Evolutionary conservation across 2,888 invertebrate genomes (phyloP).

Genomic region (Rugalucina vietnamica): DNA sequence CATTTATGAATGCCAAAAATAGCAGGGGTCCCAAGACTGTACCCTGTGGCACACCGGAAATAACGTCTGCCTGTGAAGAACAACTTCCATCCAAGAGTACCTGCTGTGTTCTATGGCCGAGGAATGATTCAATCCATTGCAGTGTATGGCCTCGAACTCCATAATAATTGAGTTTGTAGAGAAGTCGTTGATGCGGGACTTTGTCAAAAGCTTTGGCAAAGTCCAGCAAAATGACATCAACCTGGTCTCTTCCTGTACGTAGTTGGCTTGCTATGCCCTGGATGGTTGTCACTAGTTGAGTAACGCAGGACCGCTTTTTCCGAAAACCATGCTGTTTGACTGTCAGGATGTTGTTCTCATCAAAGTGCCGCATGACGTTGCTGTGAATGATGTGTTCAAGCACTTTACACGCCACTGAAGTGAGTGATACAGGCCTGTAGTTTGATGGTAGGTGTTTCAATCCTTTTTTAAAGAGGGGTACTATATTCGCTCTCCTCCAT

Average conservation of each 20-base stretch:
- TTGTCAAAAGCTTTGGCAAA: slow-evolving; percentile 25
- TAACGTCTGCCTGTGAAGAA: slow-evolving; percentile 9
- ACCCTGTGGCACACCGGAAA: slow-evolving; percentile 23
- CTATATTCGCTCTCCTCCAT: slow-evolving; percentile 31
- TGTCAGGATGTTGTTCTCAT: slow-evolving; percentile 19
- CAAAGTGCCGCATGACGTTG: slow-evolving; percentile 33
- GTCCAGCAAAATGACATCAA: background rate
- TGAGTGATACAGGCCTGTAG: slow-evolving; percentile 22
- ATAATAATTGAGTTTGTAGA: slow-evolving; percentile 8
- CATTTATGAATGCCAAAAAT: slow-evolving; percentile 22
- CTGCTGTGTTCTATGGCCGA: slow-evolving; percentile 12
- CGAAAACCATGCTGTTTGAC: slow-evolving; percentile 34
- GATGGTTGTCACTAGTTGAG: slow-evolving; percentile 19
- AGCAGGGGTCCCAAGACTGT: slow-evolving; percentile 18
- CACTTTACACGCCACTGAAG: slow-evolving; percentile 20
- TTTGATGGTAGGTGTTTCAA: slow-evolving; percentile 25
- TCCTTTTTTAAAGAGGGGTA: slow-evolving; percentile 41
- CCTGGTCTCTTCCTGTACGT: background rate
- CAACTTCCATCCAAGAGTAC: slow-evolving; percentile 7
- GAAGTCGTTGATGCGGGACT: slow-evolving; percentile 17
- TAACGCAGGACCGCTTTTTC: background rate
- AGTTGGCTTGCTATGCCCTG: slow-evolving; percentile 23
- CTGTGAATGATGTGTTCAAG: slow-evolving; percentile 41
- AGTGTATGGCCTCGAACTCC: slow-evolving; percentile 20
- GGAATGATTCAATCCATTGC: slow-evolving; percentile 15